A percentile compares a stretch with the other conserved stretches of the same genome.
Evolutionary conservation across 1,140 invertebrate species (phyloP).

Genomic region (Coptotermes formosanus): DNA sequence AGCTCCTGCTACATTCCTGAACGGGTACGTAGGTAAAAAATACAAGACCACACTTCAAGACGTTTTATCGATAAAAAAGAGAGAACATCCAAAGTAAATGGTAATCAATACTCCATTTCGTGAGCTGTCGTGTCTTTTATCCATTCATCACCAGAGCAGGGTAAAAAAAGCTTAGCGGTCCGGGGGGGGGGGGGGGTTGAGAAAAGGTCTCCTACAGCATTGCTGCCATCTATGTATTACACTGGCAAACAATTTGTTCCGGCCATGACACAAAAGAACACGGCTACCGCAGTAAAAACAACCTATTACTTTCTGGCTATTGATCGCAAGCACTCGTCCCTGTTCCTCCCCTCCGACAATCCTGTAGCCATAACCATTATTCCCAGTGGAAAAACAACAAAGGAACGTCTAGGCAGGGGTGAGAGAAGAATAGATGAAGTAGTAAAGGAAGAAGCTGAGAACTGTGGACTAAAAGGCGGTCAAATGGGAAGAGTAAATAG

Average conservation of each 20-base stretch:
- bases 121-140: conserved; percentile 4
- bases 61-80: conserved; percentile 18
- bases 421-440: conserved; percentile 12
- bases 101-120: conserved; percentile 23
- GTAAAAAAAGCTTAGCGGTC: background rate
- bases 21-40: conserved; percentile 3
- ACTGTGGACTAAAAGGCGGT: background rate
- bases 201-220: background rate
- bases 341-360: background rate
- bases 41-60: conserved; percentile 18
- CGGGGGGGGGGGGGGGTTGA: background rate
- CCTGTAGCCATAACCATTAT: background rate
- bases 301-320: conserved; percentile 23
- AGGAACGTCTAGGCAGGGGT: background rate
- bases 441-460: conserved; percentile 12
- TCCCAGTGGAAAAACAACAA: conserved; percentile 7
- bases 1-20: conserved; percentile 14
- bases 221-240: conserved; percentile 19
- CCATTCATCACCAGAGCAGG: conserved; percentile 21
- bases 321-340: background rate
- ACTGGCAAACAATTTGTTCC: conserved; percentile 28
- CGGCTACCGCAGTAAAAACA: conserved; percentile 22
- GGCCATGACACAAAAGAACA: conserved; percentile 18
- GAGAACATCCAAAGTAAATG: conserved; percentile 26
- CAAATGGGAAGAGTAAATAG: conserved; percentile 16